phyloP scores from a whole-genome alignment of 2,888 invertebrate species.

The Drosophila atroscutellata region DNA sequence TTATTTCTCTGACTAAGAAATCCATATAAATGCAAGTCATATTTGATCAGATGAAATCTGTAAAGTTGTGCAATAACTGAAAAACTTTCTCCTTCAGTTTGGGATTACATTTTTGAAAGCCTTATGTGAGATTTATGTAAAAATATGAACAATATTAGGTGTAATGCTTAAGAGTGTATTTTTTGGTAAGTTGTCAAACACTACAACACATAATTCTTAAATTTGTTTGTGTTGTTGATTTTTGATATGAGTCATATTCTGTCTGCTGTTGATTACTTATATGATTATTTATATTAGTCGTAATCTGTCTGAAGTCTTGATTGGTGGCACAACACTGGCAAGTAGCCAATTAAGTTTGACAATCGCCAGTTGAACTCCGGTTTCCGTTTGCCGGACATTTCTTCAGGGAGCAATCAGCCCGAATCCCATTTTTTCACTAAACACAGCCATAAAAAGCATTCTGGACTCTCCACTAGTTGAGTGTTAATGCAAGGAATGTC shows the following conservation, averaged over 20 bases:
- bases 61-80: not conserved
- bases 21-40: not conserved
- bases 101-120: not conserved
- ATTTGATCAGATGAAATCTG: not conserved
- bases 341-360: conserved; percentile 54
- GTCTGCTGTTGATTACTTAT: conserved; percentile 21
- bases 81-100: not conserved
- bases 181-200: not conserved
- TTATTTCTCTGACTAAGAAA: not conserved
- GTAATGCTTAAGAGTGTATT: not conserved
- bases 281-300: conserved; percentile 29
- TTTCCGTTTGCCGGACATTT: conserved; percentile 20
- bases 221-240: not conserved
- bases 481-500: conserved; percentile 70
- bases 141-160: not conserved
- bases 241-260: not conserved
- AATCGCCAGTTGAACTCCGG: conserved; percentile 34
- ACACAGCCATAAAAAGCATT: conserved; percentile 76
- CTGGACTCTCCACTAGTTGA: conserved; percentile 68
- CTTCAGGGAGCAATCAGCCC: conserved; percentile 73
- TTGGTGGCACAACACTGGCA: conserved; percentile 28
- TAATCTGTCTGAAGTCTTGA: conserved; percentile 34
- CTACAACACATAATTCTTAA: not conserved
- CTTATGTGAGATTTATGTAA: not conserved
- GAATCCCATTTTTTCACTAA: conserved; percentile 77